Conservation (phyloP, 2,888 invertebrate species). For the Drosophila algonquin region DNA sequence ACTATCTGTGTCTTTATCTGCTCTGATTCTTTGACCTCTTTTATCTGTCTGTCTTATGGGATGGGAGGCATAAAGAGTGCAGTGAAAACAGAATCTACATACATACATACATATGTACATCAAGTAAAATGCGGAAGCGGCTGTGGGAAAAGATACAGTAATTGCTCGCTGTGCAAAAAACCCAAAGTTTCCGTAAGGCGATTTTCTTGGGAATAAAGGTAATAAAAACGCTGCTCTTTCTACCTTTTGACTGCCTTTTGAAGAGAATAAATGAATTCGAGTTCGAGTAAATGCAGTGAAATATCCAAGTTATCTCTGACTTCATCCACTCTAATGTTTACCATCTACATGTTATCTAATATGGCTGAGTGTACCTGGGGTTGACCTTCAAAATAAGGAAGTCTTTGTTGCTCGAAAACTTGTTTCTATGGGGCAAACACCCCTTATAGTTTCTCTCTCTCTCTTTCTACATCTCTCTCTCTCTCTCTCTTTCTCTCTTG, state of each 20-base stretch:
- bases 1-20: background rate
- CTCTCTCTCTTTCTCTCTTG: conserved; percentile 3
- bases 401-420: conserved; percentile 32
- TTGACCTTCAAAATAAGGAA: conserved; percentile 27
- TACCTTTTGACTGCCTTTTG: no score
- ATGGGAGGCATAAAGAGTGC: background rate
- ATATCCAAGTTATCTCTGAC: no score
- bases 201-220: no score
- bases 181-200: no score
- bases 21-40: background rate
- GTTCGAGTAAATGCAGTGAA: background rate
- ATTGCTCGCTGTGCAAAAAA: background rate
- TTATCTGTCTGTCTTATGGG: background rate
- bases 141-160: background rate
- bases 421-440: conserved; percentile 19
- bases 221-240: no score
- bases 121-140: background rate
- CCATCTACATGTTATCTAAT: background rate
- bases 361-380: background rate
- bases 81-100: background rate
- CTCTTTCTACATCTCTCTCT: background rate
- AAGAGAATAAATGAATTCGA: no score
- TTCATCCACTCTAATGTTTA: no score
- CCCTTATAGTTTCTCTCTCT: conserved; percentile 17
- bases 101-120: no score